These are phyloP conservation scores for Formica selysi DNA, from an alignment of 1,140 invertebrate genomes.

Conservation along the genomic window DNA sequence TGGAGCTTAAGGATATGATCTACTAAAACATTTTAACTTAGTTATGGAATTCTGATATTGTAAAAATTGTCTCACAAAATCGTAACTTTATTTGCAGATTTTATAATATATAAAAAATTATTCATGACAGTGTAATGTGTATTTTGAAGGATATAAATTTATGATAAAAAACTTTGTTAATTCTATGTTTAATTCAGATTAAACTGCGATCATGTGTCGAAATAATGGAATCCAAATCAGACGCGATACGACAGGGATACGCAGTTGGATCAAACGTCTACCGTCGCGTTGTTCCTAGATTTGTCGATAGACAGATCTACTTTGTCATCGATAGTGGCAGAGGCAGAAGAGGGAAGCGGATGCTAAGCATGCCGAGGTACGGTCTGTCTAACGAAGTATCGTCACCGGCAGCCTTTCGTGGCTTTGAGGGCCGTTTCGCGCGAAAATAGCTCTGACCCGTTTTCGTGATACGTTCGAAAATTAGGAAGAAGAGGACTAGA, in stretches of 20 bases:
- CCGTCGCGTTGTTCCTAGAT: constrained; percentile 5
- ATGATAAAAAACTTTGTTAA: no score
- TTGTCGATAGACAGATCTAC: neutral
- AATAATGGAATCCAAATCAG: neutral
- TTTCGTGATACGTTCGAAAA: constrained; percentile 68
- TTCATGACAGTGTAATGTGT: no score
- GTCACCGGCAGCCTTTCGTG: constrained; percentile 33
- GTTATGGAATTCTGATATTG: neutral
- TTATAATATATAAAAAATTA: neutral
- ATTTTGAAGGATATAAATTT: no score
- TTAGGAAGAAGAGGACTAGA: constrained; percentile 69
- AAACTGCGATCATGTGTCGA: neutral
- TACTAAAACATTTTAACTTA: neutral
- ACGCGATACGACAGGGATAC: neutral
- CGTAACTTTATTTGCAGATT: neutral
- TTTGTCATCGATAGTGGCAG: neutral
- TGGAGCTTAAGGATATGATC: neutral
- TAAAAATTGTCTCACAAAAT: neutral
- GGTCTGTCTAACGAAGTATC: constrained; percentile 11
- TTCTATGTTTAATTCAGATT: neutral
- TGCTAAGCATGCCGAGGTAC: neutral
- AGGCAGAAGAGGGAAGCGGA: neutral
- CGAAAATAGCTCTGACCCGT: constrained; percentile 76
- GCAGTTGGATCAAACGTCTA: neutral
- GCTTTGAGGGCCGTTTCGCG: constrained; percentile 70